Conservation (phyloP, 2,113 vertebrate genomes). For the Sander vitreus region DNA sequence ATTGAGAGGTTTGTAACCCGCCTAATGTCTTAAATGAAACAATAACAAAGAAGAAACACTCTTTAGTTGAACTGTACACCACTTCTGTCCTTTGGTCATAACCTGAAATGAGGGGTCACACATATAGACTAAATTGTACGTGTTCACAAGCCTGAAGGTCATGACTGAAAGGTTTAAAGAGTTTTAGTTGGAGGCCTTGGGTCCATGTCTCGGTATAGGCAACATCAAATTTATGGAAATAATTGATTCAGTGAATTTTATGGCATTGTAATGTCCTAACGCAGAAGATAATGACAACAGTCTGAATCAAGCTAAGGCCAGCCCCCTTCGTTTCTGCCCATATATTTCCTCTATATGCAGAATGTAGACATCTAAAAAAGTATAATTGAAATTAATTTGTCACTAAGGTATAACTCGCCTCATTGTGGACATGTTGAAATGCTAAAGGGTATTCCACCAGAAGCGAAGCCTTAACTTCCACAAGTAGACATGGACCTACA, state of each 20-base stretch:
- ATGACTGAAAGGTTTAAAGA: background rate
- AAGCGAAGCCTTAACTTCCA: background rate
- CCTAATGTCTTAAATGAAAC: background rate
- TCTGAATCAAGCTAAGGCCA: background rate
- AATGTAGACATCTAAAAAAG: background rate
- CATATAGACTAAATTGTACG: background rate
- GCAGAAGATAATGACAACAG: background rate
- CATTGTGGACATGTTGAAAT: background rate
- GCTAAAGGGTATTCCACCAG: background rate
- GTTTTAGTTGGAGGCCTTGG: background rate
- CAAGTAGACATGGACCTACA: background rate
- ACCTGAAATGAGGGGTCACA: background rate
- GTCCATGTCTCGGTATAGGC: background rate
- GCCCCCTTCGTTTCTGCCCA: background rate
- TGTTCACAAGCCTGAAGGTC: background rate
- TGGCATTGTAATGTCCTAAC: background rate
- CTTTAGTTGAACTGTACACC: background rate
- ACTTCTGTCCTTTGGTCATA: background rate
- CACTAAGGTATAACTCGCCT: background rate
- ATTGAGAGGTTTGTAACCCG: background rate
- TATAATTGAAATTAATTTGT: background rate
- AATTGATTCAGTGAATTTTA: background rate
- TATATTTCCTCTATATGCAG: background rate
- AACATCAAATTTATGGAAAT: background rate
- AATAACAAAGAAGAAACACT: background rate